A percentile compares a stretch with the other conserved stretches of the same genome.
Conservation (phyloP, 1,140 invertebrate genomes). For the Drosophila saltans region DNA sequence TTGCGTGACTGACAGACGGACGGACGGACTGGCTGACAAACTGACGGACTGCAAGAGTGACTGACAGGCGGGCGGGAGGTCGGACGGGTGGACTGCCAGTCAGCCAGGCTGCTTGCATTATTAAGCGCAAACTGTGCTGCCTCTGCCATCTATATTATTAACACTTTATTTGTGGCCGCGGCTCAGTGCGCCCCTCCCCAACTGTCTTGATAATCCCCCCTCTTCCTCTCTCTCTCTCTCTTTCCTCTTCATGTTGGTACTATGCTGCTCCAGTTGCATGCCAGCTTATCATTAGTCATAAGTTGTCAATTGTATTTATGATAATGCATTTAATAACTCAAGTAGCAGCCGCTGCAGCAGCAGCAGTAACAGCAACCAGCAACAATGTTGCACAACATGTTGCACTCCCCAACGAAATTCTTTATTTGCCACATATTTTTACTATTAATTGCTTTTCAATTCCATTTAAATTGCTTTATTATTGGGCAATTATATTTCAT, state of each 20-base stretch:
- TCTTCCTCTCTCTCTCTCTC: not conserved
- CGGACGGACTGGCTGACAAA: slow-evolving; percentile 31
- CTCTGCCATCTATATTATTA: slow-evolving; percentile 78
- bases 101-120: slow-evolving; percentile 61
- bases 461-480: slow-evolving; percentile 25
- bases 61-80: slow-evolving; percentile 37
- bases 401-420: slow-evolving; percentile 7
- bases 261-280: slow-evolving; percentile 61
- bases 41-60: slow-evolving; percentile 19
- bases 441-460: slow-evolving; percentile 45
- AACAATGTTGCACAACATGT: slow-evolving; percentile 39
- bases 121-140: slow-evolving; percentile 78
- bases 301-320: slow-evolving; percentile 81
- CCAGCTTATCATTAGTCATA: slow-evolving; percentile 81
- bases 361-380: slow-evolving; percentile 11
- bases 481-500: not conserved
- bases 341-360: slow-evolving; percentile 50
- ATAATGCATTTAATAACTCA: slow-evolving; percentile 82
- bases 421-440: slow-evolving; percentile 22
- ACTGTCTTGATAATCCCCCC: not conserved
- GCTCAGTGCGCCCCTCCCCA: not conserved
- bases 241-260: not conserved
- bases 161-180: slow-evolving; percentile 73
- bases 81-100: slow-evolving; percentile 30
- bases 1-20: slow-evolving; percentile 68